Percentiles rank a stretch among this genome's conserved stretches.
Evolutionary conservation across 1,140 invertebrate species (phyloP).

Genomic region (Ladona fulva): DNA sequence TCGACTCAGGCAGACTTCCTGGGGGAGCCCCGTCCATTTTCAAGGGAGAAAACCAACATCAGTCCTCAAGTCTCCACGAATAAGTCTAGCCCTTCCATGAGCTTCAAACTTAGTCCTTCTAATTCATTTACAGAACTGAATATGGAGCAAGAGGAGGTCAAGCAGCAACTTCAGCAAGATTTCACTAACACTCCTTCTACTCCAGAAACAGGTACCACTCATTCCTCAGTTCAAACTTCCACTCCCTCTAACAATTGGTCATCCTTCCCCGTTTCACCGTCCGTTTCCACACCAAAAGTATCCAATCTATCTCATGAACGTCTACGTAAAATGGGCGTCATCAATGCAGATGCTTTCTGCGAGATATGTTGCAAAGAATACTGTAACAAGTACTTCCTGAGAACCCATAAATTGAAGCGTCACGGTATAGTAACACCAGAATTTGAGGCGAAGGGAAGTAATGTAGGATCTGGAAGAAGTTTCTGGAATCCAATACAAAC

Average conservation of each 20-base stretch:
- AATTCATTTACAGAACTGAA: neutral
- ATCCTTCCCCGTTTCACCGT: neutral
- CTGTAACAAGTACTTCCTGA: slow-evolving; percentile 88
- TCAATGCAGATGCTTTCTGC: slow-evolving; percentile 83
- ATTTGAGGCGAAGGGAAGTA: slow-evolving; percentile 34
- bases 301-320: slow-evolving; percentile 44
- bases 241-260: neutral
- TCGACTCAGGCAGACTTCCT: neutral
- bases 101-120: neutral
- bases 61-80: neutral
- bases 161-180: neutral
- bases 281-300: slow-evolving; percentile 44
- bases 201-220: neutral
- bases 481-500: slow-evolving; percentile 47
- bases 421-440: slow-evolving; percentile 58
- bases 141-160: neutral
- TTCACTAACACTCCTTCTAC: neutral
- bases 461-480: slow-evolving; percentile 34
- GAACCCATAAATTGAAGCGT: slow-evolving; percentile 81
- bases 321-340: slow-evolving; percentile 63
- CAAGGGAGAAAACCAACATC: neutral
- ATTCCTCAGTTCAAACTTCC: neutral
- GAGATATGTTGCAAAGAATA: slow-evolving; percentile 93
- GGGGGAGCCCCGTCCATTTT: neutral
- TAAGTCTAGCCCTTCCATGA: neutral